Base-by-base conservation (phyloP, 2,797 vertebrate genomes). In the Chaenodraco wilsoni region DNA sequence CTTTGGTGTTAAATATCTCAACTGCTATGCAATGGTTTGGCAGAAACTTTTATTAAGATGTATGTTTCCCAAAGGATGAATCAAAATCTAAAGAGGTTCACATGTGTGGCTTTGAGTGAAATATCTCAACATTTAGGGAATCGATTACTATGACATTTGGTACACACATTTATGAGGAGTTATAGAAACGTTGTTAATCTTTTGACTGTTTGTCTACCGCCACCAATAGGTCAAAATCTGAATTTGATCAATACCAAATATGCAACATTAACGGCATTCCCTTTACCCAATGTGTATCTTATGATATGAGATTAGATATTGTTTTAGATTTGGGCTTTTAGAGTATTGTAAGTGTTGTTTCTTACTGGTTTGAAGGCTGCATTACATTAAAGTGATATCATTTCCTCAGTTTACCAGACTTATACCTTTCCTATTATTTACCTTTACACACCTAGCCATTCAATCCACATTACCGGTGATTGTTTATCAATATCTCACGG, bases 1-100 rank as follows among this genome's bases (percentile, higher is more conserved):
- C 52, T 61, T 49, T n/a, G 57, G n/a, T 65, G 27, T 57, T 11
- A 43, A 52, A 69, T 45, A 27, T 72, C 54, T 66, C 27, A 58
- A 27, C 50, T 48, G 8, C 31, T 50, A 21, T 33, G 31, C 9
- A 27, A 44, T n/a, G 50, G 27, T n/a, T 19, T 12, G 41, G 12
- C 15, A 58, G 6, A 16, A 13, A 16, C 5, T 5, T 33, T 19
- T 21, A 6, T 31, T 14, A 12, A 45, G 27, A 27, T 27, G 11
- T 4, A 16, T 46, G 16, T 40, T 58, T 65, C 40, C 40, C 54
- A 41, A 11, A 69, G 17, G 13, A 65, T 33, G 8, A 17, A n/a
- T 65, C 40, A 19, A 44, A 17, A 52, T 13, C 5, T 55, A 9
- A 1, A 37, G 33, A 50, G 45, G 12, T 57, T 46, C 21, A 50